Evolutionary conservation across 2,113 vertebrate species (phyloP).

Genomic region (Eretmochelys imbricata): DNA sequence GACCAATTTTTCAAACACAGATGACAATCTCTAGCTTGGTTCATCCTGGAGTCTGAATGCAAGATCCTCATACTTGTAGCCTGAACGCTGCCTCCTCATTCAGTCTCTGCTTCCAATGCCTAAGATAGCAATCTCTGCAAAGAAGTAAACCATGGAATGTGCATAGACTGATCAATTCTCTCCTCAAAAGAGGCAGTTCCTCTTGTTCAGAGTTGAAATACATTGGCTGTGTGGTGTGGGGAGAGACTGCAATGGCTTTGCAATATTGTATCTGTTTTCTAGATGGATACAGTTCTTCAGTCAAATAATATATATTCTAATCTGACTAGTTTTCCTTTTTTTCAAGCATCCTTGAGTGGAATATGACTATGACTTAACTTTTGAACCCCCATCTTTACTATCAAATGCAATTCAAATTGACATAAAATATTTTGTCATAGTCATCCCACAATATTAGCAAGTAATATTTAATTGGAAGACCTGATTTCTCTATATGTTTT

Average conservation of each 20-base stretch:
- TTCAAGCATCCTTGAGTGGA: neutral
- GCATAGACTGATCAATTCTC: constrained; percentile 28
- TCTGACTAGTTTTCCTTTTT: neutral
- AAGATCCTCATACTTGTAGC: neutral
- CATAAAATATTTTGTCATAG: neutral
- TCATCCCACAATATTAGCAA: neutral
- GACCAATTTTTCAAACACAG: neutral
- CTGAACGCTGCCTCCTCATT: neutral
- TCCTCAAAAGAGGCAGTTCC: neutral
- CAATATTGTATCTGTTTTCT: neutral
- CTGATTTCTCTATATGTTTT: neutral
- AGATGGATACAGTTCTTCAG: neutral
- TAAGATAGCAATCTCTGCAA: neutral
- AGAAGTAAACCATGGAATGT: neutral
- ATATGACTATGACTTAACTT: neutral
- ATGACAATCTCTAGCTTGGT: neutral
- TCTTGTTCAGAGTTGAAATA: constrained; percentile 10
- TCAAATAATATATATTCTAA: neutral
- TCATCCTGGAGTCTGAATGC: neutral
- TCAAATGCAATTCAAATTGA: neutral
- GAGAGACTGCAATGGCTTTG: neutral
- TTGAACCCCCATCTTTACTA: neutral
- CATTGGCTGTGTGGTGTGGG: neutral
- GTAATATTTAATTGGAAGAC: neutral
- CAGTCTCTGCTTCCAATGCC: neutral